Evolutionary conservation across 2,888 invertebrate genomes (phyloP), one percentile per base, ranked within the genome.

Genomic region (Scrobipalpa atriplicella): DNA sequence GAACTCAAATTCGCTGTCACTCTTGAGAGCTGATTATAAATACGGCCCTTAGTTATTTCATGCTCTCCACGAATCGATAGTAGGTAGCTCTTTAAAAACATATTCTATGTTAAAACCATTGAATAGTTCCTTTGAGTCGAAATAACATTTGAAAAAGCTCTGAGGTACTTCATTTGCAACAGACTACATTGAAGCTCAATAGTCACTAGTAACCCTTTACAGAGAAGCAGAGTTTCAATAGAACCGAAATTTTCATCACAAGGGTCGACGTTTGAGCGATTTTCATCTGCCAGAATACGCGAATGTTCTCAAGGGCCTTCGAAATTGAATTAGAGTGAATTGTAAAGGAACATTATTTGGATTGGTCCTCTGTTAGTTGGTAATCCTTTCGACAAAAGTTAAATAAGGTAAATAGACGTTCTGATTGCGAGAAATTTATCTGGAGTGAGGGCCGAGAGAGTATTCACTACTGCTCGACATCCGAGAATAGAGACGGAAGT

Each of bases 311-410:
- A 56, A 13, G 21, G 54, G 3, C 21, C 19, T 56, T 21, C n/a
- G n/a, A 56, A 56, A 62, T 62, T 62, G 61, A 62, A 62, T 62
- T 62, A 41, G 19, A 62, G 41, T 5, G 41, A 62, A 62, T 62
- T 62, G 41, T 41, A 62, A 62, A 62, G 61, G 41, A 41, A 62
- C 61, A 62, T 62, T 62, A 41, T 62, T 62, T 19, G 18, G 41
- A 62, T 62, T 62, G 61, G 54, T 13, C 54, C 61, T 38, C 38
- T 62, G 61, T 62, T 62, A 62, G 61, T 62, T 62, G 1, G 61
- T 62, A 62, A 62, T 62, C 61, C 61, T 62, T 62, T 16, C 18
- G 39, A 13, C 43, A 18, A 18, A 62, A 39, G 61, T 62, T 41
- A 43, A 61, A 56, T 56, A 61, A 60, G 60, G 60, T 60, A 60